phyloP scores from a whole-genome alignment of 1,140 invertebrate species.

The Trichonephila inaurata region DNA sequence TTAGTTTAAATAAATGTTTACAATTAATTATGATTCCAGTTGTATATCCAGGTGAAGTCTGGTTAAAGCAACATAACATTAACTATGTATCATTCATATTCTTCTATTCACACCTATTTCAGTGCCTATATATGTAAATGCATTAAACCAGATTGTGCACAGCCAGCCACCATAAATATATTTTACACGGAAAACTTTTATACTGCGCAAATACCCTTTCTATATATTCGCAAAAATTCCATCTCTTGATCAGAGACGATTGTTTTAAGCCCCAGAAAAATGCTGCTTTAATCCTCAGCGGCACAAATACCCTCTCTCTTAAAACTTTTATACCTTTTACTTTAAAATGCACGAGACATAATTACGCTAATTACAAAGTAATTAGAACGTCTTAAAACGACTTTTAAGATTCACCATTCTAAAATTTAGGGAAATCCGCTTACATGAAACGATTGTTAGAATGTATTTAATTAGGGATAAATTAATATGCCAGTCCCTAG shows the following conservation, averaged over 20 bases:
- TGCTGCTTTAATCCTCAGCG: neutral
- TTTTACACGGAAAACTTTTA: neutral
- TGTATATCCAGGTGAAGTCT: too few relatives aligned
- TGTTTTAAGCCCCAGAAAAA: neutral
- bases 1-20: too few relatives aligned
- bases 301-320: neutral
- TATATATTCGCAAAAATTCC: neutral
- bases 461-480: constrained; percentile 17
- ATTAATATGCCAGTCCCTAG: neutral
- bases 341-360: neutral
- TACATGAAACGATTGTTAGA: constrained; percentile 4
- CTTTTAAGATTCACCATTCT: neutral
- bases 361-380: constrained; percentile 26
- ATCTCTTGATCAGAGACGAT: neutral
- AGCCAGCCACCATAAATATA: neutral
- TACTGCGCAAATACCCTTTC: neutral
- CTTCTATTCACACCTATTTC: too few relatives aligned
- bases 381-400: constrained; percentile 19
- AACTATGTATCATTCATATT: too few relatives aligned
- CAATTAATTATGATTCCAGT: too few relatives aligned
- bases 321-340: constrained; percentile 16
- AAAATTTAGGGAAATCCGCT: neutral
- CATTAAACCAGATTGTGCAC: neutral
- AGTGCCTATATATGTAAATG: neutral
- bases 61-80: too few relatives aligned